Base-by-base conservation (phyloP, 2,113 vertebrate genomes). In the Cacatua alba region DNA sequence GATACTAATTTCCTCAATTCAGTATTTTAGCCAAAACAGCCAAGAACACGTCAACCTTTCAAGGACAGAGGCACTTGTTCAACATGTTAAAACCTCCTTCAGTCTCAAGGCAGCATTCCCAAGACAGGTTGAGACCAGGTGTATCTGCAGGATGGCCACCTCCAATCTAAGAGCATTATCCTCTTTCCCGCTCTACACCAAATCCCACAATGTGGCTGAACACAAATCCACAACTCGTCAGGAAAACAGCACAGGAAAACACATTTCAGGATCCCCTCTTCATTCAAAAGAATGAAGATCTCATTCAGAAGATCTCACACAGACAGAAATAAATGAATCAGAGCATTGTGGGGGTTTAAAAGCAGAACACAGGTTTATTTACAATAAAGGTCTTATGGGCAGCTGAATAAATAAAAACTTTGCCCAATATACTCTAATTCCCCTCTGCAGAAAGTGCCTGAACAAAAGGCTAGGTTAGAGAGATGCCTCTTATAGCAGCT, bases 321-420 rank as follows among this genome's bases (percentile, higher is more conserved):
- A 79, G 25, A 80, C 55, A 48, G 62, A 94, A 88, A 94, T 37
- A 93, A 88, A 84, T 26, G 31, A 96, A 90, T 21, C 16, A 1
- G 55, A 90, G 29, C 80, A 51, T 11, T 91, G 68, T 94, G 90
- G 79, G 69, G 92, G 95, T 97, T 97, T 97, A 96, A 96, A 96
- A 98, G 97, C 97, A 97, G 95, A 97, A 97, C 91, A 95, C 92
- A 94, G 87, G 94, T 98, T 98, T 97, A 98, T 98, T 98, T 98
- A 98, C 97, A 98, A 78, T 97, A 96, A 98, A 97, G 97, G 97
- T 97, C 84, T 96, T 83, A 86, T 5, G 97, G 97, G 97, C 92
- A 97, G 98, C 96, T 96, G 97, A 98, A 98, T 98, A 98, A 98
- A 98, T 98, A 98, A 97, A 96, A 97, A 91, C 70, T 86, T 92